Evolutionary conservation across 2,797 vertebrate genomes (phyloP).

Genomic region (Sparus aurata): DNA sequence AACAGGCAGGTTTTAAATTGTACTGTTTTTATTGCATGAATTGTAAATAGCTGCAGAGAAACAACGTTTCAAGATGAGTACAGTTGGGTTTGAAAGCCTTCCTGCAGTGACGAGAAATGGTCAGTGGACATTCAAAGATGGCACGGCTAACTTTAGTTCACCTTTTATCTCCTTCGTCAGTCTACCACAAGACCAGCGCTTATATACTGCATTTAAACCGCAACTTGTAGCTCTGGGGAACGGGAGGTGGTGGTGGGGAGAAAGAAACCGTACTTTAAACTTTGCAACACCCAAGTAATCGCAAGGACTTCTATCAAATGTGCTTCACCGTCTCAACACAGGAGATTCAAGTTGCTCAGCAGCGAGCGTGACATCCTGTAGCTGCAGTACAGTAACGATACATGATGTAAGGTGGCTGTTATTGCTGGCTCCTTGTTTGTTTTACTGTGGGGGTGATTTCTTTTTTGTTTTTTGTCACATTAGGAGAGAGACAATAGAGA

Average conservation of each 20-base stretch:
- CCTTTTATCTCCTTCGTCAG: conserved; percentile 14
- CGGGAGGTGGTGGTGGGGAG: neutral
- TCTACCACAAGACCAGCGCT: conserved; percentile 63
- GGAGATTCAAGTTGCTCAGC: neutral
- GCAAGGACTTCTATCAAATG: conserved; percentile 38
- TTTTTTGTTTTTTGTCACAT: no score
- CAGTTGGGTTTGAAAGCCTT: conserved; percentile 69
- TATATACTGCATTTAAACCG: conserved; percentile 73
- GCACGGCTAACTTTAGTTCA: conserved; percentile 56
- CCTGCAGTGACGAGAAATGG: conserved; percentile 62
- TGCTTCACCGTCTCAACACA: conserved; percentile 50
- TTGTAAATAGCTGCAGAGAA: conserved; percentile 81
- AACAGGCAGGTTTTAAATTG: conserved; percentile 55
- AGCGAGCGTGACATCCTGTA: conserved; percentile 11
- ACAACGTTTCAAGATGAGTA: conserved; percentile 75
- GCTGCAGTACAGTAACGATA: conserved; percentile 33
- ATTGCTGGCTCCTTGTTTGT: conserved; percentile 66
- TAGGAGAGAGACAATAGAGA: conserved; percentile 4
- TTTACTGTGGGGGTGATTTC: conserved; percentile 17
- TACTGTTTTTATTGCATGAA: conserved; percentile 88
- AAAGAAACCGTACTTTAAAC: conserved; percentile 5
- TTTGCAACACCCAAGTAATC: conserved; percentile 23
- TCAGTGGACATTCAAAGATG: conserved; percentile 74
- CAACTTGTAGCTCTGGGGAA: conserved; percentile 19
- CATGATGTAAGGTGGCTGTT: conserved; percentile 44